Base-by-base conservation (phyloP, 2,113 vertebrate species). In the Phyllostomus hastatus region DNA sequence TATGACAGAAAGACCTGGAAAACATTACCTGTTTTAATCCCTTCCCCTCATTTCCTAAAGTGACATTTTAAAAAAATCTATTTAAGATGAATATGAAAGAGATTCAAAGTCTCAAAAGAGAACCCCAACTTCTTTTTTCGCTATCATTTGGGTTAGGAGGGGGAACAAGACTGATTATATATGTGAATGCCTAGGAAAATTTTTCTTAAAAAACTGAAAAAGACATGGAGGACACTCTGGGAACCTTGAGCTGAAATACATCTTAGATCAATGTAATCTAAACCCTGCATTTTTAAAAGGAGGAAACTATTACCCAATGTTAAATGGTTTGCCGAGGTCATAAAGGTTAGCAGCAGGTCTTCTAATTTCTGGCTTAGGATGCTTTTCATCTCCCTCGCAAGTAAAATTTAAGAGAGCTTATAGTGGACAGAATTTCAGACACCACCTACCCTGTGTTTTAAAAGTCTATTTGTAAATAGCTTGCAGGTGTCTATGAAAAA, bases 231-330 rank as follows among this genome's bases (percentile, higher is more conserved):
- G 35, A 61, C 19, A 61, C 19, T 87, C 46, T 64, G 59, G 61
- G 16, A 89, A 95, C 2, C 52, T 52, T 66, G 59, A 86, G 38
- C 5, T 86, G n/a, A 91, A 82, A 91, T 26, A 4, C 57, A 95
- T 50, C 83, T 94, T 48, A 88, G n/a, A 35, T 73, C 41, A 91
- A 91, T 31, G 12, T 35, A 96, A 86, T 78, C 76, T 52, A 92
- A 96, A 64, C 17, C 7, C 16, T 83, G 33, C 4, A 90, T 35
- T 88, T 93, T 90, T 80, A 90, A 91, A 81, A 94, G 61, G 20
- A 87, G 16, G 41, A 78, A 66, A 20, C 43, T 88, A 59, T 43
- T 31, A 66, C 12, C 26, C 72, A 78, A 92, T 87, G 33, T 41
- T 88, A 72, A 80, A 81, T n/a, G 20, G 22, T 76, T 76, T 67